Evolutionary conservation across 2,888 invertebrate species (phyloP), one percentile per base, ranked within the genome.

Genomic region (Ectemnius cavifrons): DNA sequence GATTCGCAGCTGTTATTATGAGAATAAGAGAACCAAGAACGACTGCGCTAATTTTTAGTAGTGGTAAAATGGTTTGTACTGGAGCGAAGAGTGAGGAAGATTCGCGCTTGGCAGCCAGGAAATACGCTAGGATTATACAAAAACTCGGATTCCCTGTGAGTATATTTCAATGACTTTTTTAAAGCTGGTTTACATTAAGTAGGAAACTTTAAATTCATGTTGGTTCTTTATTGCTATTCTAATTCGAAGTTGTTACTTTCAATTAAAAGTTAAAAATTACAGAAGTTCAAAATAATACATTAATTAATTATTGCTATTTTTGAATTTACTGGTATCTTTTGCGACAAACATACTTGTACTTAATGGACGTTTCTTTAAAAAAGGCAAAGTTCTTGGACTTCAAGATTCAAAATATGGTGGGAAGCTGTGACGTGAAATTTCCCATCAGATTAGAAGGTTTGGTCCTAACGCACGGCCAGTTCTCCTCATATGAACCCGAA

Each of bases 1-100:
- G 99, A 87, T 99, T 99, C 93, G 98, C 99, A 64, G 99, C 99
- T 52, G 99, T 99, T 3, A 99, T 99, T 69, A 99, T 99, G 99
- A 91, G 95, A 86, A 95, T 95, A 82, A 93, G 99, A 88, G 90
- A 97, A 94, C 91, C 94, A 93, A 86, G 99, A 96, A 99, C 96
- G 0, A 96, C 96, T 0, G 96, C 96, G 16, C 91, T 97, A 4
- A 96, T 96, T 73, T 96, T 96, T 87, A 95, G 95, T 80, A 96
- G 96, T 11, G 96, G 96, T 1, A 97, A 96, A 92, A 96, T 96
- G 96, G 96, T 96, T 4, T 96, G 96, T 88, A 96, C 96, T 0
- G 96, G 96, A 49, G 96, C 96, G 0, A 96, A 96, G 91, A 96
- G 95, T 90, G 96, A 96, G 90, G 96, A 95, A 79, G 94, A 94